Base-by-base conservation (phyloP, 2,888 invertebrate genomes). In the Neoitamus cyanurus region DNA sequence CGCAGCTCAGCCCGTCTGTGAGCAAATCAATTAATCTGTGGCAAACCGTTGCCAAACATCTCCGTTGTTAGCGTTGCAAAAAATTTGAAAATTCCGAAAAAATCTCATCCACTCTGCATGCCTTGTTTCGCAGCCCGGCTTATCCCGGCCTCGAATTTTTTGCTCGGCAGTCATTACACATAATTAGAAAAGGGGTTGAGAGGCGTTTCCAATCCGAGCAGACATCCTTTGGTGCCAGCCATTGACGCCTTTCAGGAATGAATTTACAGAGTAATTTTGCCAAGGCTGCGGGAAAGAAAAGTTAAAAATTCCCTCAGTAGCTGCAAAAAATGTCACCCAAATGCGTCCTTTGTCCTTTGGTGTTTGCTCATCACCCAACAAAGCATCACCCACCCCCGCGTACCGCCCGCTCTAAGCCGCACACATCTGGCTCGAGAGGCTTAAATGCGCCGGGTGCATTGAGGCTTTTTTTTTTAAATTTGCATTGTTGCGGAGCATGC, bases 311-410 rank as follows among this genome's bases (percentile, higher is more conserved):
- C 37, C 34, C 11, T 68, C 15, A 69, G 82, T 69, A 69, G 69
- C 69, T 82, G 69, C 31, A 69, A 82, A 82, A 82, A 69, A 25
- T 68, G 82, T 68, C 82, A 82, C n/a, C 36, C 36, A 68, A 82
- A 82, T n/a, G 37, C 36, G 37, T 69, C 28, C 69, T 11, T 20
- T 36, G 37, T 69, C 28, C 69, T 11, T 20, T 36, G 42, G 69
- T 68, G 46, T 34, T 82, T 37, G 34, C 36, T 11, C 28, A 15
- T 82, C 36, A 69, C n/a, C 37, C 11, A 15, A 58, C 36, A 28
- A 11, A 36, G 13, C 82, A 80, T 11, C 25, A 13, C 36, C 37
- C 58, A 20, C 36, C 37, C 69, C 20, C 36, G 25, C 28, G 30
- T 25, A 11, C 25, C 6, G 25, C 28, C 6, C 5, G 30, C 37